Evolutionary conservation across 1,140 invertebrate genomes (phyloP), one percentile per base, ranked within the genome.

Genomic region (Ostrea edulis): DNA sequence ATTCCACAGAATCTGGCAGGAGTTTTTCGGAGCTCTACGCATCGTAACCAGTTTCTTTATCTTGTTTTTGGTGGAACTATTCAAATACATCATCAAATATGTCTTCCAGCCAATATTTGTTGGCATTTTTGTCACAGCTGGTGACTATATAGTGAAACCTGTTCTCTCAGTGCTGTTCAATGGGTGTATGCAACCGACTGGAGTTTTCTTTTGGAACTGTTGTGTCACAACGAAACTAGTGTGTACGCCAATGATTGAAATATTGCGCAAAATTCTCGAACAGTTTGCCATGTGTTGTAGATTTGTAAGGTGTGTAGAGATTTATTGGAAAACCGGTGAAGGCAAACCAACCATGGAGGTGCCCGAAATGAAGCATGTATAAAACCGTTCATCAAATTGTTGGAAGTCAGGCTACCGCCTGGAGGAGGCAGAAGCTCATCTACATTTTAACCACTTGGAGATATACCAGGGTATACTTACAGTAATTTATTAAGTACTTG

Each of bases 131-230:
- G 86, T 86, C 8, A 91, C 86, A 25, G 9, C 90, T 8, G 92
- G 92, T n/a, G 91, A 91, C 52, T 92, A 90, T 86, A 17, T 92
- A 12, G 55, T 90, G 20, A 92, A 92, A 62, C 91, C 91, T 25
- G 68, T 93, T 53, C 85, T 93, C 58, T 90, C 92, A n/a, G 82
- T 89, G 20, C 35, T 91, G 54, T 91, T 94, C 84, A 92, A 92
- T 81, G 91, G 91, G 2, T 89, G 90, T 88, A 77, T 92, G 12
- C 92, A 92, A 54, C 92, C 90, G 20, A 68, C 84, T 22, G 88
- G 88, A 81, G 87, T 91, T n/a, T 91, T 91, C 65, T 85, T 87
- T 29, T 90, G 89, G 90, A 93, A 92, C 85, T 84, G 88, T 52
- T 90, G 90, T 58, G 87, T 86, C 12, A 88, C 88, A 29, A 82